These are phyloP conservation scores for Orthosia gracilis DNA, from an alignment of 2,888 invertebrate genomes.

Conservation along the genomic window DNA sequence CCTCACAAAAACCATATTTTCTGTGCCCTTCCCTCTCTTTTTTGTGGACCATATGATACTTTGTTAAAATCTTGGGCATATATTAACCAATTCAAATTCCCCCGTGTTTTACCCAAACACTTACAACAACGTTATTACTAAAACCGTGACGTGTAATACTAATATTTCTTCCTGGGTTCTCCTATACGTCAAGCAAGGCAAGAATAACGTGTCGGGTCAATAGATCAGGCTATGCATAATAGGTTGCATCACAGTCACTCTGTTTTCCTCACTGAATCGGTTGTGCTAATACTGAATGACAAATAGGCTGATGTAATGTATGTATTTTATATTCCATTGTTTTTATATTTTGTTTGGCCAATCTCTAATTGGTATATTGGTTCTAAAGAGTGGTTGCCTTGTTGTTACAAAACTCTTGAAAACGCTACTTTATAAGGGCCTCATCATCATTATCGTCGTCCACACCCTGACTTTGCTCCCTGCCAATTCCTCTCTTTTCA, in stretches of 20 bases:
- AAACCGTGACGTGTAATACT: slow-evolving; percentile 15
- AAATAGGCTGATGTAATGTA: not conserved
- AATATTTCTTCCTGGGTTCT: slow-evolving; percentile 41
- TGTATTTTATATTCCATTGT: not conserved
- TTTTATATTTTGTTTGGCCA: not conserved
- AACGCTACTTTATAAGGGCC: too few species aligned
- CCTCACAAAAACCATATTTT: too few species aligned
- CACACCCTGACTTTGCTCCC: too few species aligned
- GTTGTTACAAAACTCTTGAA: too few species aligned
- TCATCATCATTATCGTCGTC: too few species aligned
- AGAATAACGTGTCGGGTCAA: slow-evolving; percentile 42
- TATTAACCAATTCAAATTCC: not conserved
- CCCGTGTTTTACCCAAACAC: not conserved
- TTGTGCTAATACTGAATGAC: slow-evolving; percentile 8
- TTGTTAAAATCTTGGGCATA: not conserved
- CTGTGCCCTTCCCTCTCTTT: too few species aligned
- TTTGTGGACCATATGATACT: too few species aligned
- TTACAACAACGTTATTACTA: slow-evolving; percentile 2
- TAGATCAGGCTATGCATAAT: slow-evolving; percentile 30
- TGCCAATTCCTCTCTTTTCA: too few species aligned
- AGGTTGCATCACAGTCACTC: slow-evolving; percentile 13
- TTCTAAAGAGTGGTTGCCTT: too few species aligned
- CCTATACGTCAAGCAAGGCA: slow-evolving; percentile 20
- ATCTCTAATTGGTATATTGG: not conserved
- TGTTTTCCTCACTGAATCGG: slow-evolving; percentile 26